Percentiles rank a stretch among this genome's conserved stretches.
Evolutionary conservation across 2,888 invertebrate species (phyloP).

Genomic region (Trachelus stipa): DNA sequence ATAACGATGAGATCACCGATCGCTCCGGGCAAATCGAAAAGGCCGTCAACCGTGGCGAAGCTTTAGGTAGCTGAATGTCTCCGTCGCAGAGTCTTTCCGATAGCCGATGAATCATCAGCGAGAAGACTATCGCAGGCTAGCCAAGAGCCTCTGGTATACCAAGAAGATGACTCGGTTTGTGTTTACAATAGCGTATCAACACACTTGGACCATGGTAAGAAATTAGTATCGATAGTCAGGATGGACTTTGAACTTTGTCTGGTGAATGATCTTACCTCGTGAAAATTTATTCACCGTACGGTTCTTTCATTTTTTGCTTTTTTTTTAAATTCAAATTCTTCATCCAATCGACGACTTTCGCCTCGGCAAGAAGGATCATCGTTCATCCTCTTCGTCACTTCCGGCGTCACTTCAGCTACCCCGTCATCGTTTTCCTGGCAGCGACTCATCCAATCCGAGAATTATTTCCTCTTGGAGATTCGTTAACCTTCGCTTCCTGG

Average conservation of each 20-base stretch:
- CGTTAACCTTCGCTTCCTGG: constrained; percentile 27
- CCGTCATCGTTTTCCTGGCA: neutral
- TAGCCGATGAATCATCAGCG: neutral
- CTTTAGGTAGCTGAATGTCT: neutral
- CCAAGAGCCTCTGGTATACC: neutral
- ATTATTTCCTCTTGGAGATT: constrained; percentile 8
- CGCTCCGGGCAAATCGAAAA: constrained; percentile 14
- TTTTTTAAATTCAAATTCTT: neutral
- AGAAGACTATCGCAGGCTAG: neutral
- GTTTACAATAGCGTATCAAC: neutral
- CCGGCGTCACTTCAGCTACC: neutral
- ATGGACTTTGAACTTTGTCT: neutral
- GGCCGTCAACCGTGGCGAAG: constrained; percentile 12
- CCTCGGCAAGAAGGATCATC: neutral
- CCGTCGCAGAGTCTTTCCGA: neutral
- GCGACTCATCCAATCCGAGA: neutral
- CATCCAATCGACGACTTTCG: neutral
- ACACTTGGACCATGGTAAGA: neutral
- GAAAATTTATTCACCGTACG: neutral
- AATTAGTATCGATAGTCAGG: neutral
- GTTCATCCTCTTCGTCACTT: neutral
- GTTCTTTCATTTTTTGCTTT: neutral
- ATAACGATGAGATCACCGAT: constrained; percentile 23
- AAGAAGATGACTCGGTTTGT: neutral
- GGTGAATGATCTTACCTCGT: neutral